A percentile compares a stretch with the other conserved stretches of the same genome.
Conservation (phyloP, 2,113 vertebrate genomes). For the Cheirogaleus medius region DNA sequence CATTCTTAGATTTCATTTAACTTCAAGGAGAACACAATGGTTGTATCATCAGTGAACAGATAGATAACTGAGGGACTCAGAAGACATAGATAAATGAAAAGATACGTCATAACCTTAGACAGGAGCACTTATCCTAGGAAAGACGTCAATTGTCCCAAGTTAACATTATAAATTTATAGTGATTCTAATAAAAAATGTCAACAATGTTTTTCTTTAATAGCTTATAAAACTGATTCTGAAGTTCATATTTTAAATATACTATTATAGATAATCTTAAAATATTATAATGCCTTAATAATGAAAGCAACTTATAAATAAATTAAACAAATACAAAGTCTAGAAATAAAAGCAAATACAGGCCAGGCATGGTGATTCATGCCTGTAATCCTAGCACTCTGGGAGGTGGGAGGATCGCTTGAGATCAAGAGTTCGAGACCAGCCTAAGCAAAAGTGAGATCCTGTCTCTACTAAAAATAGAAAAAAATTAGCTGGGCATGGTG, state of each 20-base stretch:
- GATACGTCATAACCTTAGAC: not conserved
- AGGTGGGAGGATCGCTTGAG: too few relatives aligned
- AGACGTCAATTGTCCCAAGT: not conserved
- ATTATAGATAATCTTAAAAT: not conserved
- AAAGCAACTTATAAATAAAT: not conserved
- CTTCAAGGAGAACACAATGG: not conserved
- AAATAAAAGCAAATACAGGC: not conserved
- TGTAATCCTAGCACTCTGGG: too few relatives aligned
- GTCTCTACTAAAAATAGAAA: too few relatives aligned
- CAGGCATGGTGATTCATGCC: too few relatives aligned
- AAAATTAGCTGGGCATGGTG: too few relatives aligned
- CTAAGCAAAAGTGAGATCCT: too few relatives aligned
- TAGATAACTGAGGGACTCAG: not conserved
- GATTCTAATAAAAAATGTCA: not conserved
- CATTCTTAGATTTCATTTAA: not conserved
- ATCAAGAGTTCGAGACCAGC: too few relatives aligned
- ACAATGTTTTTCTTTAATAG: not conserved
- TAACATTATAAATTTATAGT: not conserved
- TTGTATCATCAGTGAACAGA: not conserved
- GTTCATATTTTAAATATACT: not conserved
- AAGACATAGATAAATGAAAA: not conserved
- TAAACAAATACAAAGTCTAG: not conserved
- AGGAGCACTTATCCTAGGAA: not conserved
- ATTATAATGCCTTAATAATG: not conserved
- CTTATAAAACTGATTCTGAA: not conserved